Conservation (phyloP, 2,113 vertebrate genomes). For the Archocentrus centrarchus region DNA sequence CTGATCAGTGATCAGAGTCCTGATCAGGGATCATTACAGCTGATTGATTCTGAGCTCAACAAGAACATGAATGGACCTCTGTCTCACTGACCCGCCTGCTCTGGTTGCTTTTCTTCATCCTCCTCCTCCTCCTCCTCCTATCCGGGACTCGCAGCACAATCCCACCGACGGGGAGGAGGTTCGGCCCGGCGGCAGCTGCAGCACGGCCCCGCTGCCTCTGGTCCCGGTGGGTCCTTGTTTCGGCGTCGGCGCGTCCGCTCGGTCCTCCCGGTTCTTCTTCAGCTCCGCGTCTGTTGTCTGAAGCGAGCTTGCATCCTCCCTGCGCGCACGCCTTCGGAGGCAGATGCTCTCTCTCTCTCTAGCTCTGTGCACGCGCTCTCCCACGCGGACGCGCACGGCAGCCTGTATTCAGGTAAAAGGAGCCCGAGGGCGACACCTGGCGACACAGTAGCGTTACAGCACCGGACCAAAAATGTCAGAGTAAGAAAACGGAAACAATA, state of each 20-base stretch:
- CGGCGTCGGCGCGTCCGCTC: background rate
- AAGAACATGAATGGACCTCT: background rate
- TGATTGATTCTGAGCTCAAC: background rate
- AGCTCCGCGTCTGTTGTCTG: slow-evolving; percentile 48
- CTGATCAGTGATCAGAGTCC: background rate
- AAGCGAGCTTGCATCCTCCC: slow-evolving; percentile 47
- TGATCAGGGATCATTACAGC: background rate
- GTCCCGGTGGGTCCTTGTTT: background rate
- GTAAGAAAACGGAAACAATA: background rate
- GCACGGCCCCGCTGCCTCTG: slow-evolving; percentile 4
- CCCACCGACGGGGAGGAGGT: slow-evolving; percentile 14
- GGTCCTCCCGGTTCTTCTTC: slow-evolving; percentile 21
- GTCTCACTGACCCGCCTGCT: slow-evolving; percentile 77
- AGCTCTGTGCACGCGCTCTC: slow-evolving; percentile 11
- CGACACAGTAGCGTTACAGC: background rate
- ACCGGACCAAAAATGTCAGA: too few species aligned
- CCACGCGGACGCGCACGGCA: slow-evolving; percentile 35
- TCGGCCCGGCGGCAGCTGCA: slow-evolving; percentile 3
- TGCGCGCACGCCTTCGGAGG: slow-evolving; percentile 15
- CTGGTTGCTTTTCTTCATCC: slow-evolving; percentile 90
- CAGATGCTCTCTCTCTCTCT: slow-evolving; percentile 55
- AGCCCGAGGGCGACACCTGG: slow-evolving; percentile 19
- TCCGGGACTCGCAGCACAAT: slow-evolving; percentile 10
- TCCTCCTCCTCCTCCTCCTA: slow-evolving; percentile 16
- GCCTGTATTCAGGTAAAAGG: background rate